phyloP scores from a whole-genome alignment of 2,797 vertebrate species.

The Menidia menidia region DNA sequence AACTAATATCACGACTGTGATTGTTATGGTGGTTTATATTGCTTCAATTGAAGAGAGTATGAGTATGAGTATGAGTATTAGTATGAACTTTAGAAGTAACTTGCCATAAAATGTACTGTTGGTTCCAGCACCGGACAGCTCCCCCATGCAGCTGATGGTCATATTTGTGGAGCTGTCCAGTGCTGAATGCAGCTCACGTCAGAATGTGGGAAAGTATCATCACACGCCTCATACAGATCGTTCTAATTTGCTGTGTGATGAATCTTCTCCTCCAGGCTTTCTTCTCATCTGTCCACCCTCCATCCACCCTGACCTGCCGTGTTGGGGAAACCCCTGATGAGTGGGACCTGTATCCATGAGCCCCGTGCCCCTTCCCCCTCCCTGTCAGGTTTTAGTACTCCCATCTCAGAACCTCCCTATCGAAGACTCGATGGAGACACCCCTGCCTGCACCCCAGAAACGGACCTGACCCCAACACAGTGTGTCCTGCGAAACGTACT shows the following conservation, averaged over 20 bases:
- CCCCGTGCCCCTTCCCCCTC: conserved; percentile 92
- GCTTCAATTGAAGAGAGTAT: conserved; percentile 30
- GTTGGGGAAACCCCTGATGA: conserved; percentile 83
- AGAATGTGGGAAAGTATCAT: background rate
- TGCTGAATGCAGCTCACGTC: conserved; percentile 22
- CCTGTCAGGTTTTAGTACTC: conserved; percentile 90
- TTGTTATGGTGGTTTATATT: conserved; percentile 29
- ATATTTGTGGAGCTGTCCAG: conserved; percentile 25
- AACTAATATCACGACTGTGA: conserved; percentile 25
- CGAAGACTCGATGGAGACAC: conserved; percentile 89
- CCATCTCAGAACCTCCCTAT: conserved; percentile 88
- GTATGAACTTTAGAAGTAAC: background rate
- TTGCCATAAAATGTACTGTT: background rate
- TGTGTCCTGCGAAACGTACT: conserved; percentile 93
- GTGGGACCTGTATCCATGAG: conserved; percentile 93
- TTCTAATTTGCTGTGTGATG: conserved; percentile 19
- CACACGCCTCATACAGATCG: too few relatives aligned
- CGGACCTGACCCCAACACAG: conserved; percentile 93
- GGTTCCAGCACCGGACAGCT: conserved; percentile 64
- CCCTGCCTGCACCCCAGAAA: conserved; percentile 91
- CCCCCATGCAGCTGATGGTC: background rate
- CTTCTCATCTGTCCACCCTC: conserved; percentile 52
- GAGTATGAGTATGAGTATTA: too few relatives aligned
- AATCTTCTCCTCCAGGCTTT: conserved; percentile 56
- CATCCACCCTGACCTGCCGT: conserved; percentile 74